Evolutionary conservation across 2,113 vertebrate species (phyloP).

Genomic region (Suncus etruscus): DNA sequence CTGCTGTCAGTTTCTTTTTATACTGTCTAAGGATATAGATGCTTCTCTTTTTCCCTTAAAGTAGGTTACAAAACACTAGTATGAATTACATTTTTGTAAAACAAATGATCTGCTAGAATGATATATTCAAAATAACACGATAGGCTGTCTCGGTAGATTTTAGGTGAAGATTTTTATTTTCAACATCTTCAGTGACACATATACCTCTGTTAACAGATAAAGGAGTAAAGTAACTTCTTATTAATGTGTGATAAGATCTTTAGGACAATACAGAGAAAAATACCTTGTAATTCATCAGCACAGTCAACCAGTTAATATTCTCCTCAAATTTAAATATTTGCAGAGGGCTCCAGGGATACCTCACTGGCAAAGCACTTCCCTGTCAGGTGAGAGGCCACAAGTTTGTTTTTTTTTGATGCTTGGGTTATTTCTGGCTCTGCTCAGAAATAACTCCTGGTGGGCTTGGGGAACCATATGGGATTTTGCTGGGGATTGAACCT

Average conservation of each 20-base stretch:
- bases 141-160: slow-evolving; percentile 42
- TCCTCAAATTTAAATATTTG: slow-evolving; percentile 34
- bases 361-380: too few relatives aligned
- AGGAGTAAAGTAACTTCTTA: not conserved
- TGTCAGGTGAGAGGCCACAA: too few relatives aligned
- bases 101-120: slow-evolving; percentile 7
- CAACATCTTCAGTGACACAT: slow-evolving; percentile 36
- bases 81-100: slow-evolving; percentile 45
- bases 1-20: slow-evolving; percentile 7
- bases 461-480: too few relatives aligned
- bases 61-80: slow-evolving; percentile 18
- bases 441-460: too few relatives aligned
- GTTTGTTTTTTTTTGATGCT: too few relatives aligned
- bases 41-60: slow-evolving; percentile 23
- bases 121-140: slow-evolving; percentile 36
- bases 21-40: too few relatives aligned
- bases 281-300: slow-evolving; percentile 26
- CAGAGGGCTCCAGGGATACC: too few relatives aligned
- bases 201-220: slow-evolving; percentile 34
- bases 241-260: not conserved
- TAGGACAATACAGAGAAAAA: slow-evolving; percentile 25
- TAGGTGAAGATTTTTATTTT: slow-evolving; percentile 62
- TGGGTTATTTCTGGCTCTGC: too few relatives aligned
- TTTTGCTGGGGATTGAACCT: too few relatives aligned
- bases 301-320: slow-evolving; percentile 44